These are phyloP conservation scores for Pomacea maculata DNA, from an alignment of 1,140 invertebrate species.

Conservation along the genomic window DNA sequence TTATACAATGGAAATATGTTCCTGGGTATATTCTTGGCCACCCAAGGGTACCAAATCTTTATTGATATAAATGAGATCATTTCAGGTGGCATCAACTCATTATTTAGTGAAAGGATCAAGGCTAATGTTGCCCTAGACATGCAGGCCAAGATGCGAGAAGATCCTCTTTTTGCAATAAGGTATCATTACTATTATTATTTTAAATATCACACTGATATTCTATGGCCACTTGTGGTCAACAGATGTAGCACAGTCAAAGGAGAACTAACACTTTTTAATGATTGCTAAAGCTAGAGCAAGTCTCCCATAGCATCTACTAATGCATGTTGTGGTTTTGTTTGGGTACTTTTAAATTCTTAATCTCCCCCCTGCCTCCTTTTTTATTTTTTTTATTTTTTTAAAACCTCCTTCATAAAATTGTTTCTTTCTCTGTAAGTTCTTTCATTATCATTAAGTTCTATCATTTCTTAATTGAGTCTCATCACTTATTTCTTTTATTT, in stretches of 20 bases:
- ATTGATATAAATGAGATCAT: constrained; percentile 1
- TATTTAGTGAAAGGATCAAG: constrained; percentile 57
- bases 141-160: constrained; percentile 82
- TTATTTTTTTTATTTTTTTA: no score
- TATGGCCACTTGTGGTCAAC: background rate
- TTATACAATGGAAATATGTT: background rate
- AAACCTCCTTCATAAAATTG: no score
- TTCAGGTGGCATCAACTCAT: constrained; percentile 46
- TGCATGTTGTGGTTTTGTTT: background rate
- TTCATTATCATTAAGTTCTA: no score
- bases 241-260: background rate
- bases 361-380: no score
- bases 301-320: background rate
- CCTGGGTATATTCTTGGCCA: background rate
- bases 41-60: background rate
- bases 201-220: background rate
- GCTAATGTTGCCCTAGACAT: constrained; percentile 61
- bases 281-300: background rate
- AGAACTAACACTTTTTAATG: background rate
- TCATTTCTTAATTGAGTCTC: no score
- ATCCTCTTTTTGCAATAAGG: constrained; percentile 85
- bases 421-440: no score
- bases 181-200: constrained; percentile 19
- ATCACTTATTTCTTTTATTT: no score
- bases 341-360: no score